A percentile compares a stretch with the other conserved stretches of the same genome.
Conservation (phyloP, 2,113 vertebrate genomes). For the Fulmarus glacialis region DNA sequence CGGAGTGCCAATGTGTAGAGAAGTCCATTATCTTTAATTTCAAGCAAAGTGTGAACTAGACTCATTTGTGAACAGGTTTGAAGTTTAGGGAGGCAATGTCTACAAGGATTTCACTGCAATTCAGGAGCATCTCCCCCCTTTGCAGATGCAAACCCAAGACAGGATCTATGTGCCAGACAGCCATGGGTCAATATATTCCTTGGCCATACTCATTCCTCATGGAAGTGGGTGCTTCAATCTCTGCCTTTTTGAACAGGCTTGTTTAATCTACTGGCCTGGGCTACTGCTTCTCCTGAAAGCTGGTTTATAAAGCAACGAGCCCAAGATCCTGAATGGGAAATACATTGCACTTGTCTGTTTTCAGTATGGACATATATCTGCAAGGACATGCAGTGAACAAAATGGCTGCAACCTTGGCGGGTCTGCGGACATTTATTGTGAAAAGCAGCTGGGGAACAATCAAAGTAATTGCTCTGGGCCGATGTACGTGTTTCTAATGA, state of each 20-base stretch:
- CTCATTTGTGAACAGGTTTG: background rate
- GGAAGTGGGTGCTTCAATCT: background rate
- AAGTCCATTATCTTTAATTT: background rate
- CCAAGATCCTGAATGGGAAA: background rate
- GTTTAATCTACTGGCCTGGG: background rate
- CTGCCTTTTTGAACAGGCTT: background rate
- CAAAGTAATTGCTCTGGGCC: constrained; percentile 56
- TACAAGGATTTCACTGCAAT: background rate
- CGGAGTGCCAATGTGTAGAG: background rate
- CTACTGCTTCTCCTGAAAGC: background rate
- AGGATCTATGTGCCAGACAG: background rate
- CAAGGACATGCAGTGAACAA: background rate
- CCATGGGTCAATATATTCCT: background rate
- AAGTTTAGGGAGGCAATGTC: accelerated
- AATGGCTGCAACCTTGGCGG: background rate
- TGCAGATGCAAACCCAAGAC: background rate
- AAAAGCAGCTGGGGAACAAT: constrained; percentile 41
- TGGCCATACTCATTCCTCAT: background rate
- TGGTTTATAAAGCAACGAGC: accelerated
- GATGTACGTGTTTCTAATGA: constrained; percentile 28
- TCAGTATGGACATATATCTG: background rate
- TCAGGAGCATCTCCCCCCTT: background rate
- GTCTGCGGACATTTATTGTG: background rate
- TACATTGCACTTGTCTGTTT: background rate
- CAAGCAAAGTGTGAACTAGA: background rate